These are phyloP conservation scores for Prenolepis imparis DNA, from an alignment of 2,888 invertebrate genomes.

Conservation along the genomic window DNA sequence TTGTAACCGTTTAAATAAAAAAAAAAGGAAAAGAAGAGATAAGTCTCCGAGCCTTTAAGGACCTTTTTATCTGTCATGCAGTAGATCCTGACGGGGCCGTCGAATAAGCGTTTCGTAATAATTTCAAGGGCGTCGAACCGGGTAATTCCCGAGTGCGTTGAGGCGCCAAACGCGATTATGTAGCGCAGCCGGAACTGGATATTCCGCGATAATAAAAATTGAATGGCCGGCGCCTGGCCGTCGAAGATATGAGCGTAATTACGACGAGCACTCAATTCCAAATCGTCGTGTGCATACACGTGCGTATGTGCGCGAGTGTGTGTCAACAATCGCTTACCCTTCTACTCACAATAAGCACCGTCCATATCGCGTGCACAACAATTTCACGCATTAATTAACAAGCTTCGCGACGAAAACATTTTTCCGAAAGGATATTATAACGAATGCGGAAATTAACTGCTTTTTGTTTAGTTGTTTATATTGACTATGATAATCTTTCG, in stretches of 20 bases:
- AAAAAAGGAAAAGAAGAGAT: background rate
- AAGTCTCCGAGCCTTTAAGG: constrained; percentile 28
- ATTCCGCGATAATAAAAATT: constrained; percentile 79
- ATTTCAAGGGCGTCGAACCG: constrained; percentile 80
- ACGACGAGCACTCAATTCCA: constrained; percentile 69
- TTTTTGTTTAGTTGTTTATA: background rate
- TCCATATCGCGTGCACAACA: constrained; percentile 49
- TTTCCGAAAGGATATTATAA: constrained; percentile 8
- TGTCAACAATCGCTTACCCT: constrained; percentile 27
- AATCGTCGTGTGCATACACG: constrained; percentile 62
- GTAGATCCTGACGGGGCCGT: constrained; percentile 43
- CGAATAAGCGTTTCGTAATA: constrained; percentile 73
- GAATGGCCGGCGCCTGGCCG: constrained; percentile 68
- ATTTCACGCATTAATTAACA: constrained; percentile 72
- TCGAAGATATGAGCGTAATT: constrained; percentile 73
- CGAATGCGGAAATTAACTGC: background rate
- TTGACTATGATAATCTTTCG: constrained; percentile 30
- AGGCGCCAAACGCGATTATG: constrained; percentile 82
- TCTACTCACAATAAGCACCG: constrained; percentile 63
- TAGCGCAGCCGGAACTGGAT: constrained; percentile 72
- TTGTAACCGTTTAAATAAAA: constrained; percentile 17
- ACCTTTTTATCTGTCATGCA: constrained; percentile 39
- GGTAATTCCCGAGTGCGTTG: constrained; percentile 81
- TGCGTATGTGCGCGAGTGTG: constrained; percentile 35
- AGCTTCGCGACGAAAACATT: constrained; percentile 12